These are phyloP conservation scores for Caenorhabditis panamensis DNA, from an alignment of 2,888 invertebrate genomes.

Conservation along the genomic window DNA sequence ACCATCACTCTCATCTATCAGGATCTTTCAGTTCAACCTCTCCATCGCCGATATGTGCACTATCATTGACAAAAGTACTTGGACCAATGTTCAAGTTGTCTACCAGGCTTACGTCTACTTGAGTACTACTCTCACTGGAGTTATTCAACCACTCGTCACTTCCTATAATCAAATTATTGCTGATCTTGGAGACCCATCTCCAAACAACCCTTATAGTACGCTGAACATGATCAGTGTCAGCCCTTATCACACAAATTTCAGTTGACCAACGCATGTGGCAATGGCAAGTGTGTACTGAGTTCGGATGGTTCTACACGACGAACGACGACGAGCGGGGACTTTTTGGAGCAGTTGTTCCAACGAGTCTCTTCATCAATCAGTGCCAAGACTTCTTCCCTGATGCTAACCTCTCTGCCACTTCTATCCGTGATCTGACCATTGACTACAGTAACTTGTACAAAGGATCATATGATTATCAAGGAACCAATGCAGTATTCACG, in stretches of 20 bases:
- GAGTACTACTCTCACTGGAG: slow-evolving; percentile 27
- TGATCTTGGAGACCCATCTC: slow-evolving; percentile 30
- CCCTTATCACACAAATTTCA: slow-evolving; percentile 25
- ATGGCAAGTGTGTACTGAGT: slow-evolving; percentile 96
- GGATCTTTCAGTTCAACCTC: slow-evolving; percentile 86
- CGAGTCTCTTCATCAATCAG: slow-evolving; percentile 56
- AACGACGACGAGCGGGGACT: slow-evolving; percentile 82
- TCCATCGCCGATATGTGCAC: slow-evolving; percentile 90
- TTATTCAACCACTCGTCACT: slow-evolving; percentile 25
- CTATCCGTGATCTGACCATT: slow-evolving; percentile 33
- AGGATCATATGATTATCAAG: slow-evolving; percentile 45
- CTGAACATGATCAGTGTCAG: not conserved
- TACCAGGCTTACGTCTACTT: slow-evolving; percentile 41
- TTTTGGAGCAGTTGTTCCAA: slow-evolving; percentile 69
- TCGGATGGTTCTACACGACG: slow-evolving; percentile 94
- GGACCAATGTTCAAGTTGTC: slow-evolving; percentile 30
- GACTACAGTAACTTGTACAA: slow-evolving; percentile 34
- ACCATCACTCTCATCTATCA: slow-evolving; percentile 80
- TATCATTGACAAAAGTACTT: slow-evolving; percentile 84
- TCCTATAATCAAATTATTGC: slow-evolving; percentile 25
- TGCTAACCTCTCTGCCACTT: slow-evolving; percentile 44
- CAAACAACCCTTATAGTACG: slow-evolving; percentile 14
- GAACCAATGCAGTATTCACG: slow-evolving; percentile 66
- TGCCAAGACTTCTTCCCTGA: slow-evolving; percentile 64
- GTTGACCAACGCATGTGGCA: slow-evolving; percentile 87